Conservation (phyloP, 1,140 invertebrate genomes). For the Zaprionus taronus region DNA sequence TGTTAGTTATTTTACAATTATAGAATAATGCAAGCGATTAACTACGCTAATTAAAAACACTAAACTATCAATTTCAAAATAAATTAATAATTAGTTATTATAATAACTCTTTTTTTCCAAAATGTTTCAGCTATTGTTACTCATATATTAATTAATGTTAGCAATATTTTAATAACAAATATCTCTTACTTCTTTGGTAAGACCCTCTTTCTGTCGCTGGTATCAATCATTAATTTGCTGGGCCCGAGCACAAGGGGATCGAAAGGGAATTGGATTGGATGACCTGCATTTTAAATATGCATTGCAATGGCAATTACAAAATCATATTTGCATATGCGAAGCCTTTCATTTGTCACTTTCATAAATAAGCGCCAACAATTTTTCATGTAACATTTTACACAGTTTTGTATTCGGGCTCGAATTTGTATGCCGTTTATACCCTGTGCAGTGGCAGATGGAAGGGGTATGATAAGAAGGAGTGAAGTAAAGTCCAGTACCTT, state of each 20-base stretch:
- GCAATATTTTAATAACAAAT: slow-evolving; percentile 17
- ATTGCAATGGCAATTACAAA: slow-evolving; percentile 51
- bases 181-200: slow-evolving; percentile 4
- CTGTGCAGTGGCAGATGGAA: neutral
- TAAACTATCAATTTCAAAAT: slow-evolving; percentile 26
- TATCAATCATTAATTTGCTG: slow-evolving; percentile 44
- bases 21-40: neutral
- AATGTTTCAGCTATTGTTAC: neutral
- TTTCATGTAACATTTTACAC: slow-evolving; percentile 46
- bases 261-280: neutral
- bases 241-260: neutral
- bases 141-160: slow-evolving; percentile 29
- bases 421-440: neutral
- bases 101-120: neutral
- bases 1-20: slow-evolving; percentile 5
- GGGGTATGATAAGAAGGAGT: slow-evolving; percentile 1
- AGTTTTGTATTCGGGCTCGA: slow-evolving; percentile 7
- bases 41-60: slow-evolving; percentile 28
- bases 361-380: slow-evolving; percentile 52
- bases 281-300: slow-evolving; percentile 51
- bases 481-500: no score
- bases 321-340: slow-evolving; percentile 52
- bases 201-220: neutral
- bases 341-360: slow-evolving; percentile 56
- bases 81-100: slow-evolving; percentile 1